Percentiles rank a stretch among this genome's conserved stretches.
These are phyloP conservation scores for Prionailurus viverrinus DNA, from an alignment of 2,113 vertebrate species.

Conservation along the genomic window DNA sequence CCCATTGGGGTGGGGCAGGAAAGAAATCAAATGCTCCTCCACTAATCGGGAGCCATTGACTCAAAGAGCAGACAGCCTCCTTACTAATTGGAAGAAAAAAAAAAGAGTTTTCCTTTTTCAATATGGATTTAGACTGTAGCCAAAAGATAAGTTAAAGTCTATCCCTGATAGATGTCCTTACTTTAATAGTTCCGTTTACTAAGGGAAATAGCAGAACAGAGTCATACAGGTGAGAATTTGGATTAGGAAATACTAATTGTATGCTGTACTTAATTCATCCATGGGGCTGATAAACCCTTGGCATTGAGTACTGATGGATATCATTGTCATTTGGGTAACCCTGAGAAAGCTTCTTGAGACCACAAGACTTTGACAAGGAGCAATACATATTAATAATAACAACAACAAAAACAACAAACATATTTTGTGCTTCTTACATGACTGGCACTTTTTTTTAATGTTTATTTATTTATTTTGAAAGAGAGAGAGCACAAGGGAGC, in stretches of 20 bases:
- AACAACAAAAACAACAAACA: not conserved
- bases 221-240: not conserved
- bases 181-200: slow-evolving; percentile 46
- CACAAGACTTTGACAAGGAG: not conserved
- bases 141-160: slow-evolving; percentile 58
- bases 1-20: slow-evolving; percentile 19
- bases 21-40: slow-evolving; percentile 54
- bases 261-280: not conserved
- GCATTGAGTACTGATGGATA: not conserved
- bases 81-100: slow-evolving; percentile 58
- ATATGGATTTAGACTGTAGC: slow-evolving; percentile 40
- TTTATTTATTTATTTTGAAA: too few relatives aligned
- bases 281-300: not conserved
- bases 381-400: not conserved
- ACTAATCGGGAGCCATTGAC: slow-evolving; percentile 68
- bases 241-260: not conserved
- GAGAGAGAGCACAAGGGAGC: too few relatives aligned
- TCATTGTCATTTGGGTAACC: not conserved
- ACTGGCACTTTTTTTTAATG: not conserved
- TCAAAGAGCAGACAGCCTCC: slow-evolving; percentile 47
- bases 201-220: not conserved
- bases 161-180: slow-evolving; percentile 50
- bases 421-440: not conserved
- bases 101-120: slow-evolving; percentile 15
- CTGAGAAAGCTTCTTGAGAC: not conserved